These are phyloP conservation scores for Trachelipus rathkii DNA, from an alignment of 1,140 invertebrate genomes.

Conservation along the genomic window DNA sequence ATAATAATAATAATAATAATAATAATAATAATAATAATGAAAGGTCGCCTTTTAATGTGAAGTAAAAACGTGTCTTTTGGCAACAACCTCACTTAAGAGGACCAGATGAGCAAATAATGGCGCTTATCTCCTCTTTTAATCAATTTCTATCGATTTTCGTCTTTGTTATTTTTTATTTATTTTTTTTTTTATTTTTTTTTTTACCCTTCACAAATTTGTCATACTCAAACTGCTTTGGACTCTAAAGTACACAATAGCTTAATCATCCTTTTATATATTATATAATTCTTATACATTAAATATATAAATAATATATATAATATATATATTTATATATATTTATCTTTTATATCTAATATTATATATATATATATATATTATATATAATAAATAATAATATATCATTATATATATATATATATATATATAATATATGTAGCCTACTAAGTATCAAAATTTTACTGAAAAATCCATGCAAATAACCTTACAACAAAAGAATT, in stretches of 20 bases:
- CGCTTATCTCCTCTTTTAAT: background rate
- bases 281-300: background rate
- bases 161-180: background rate
- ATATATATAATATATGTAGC: too few species aligned
- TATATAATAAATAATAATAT: too few species aligned
- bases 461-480: too few species aligned
- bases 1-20: too few species aligned
- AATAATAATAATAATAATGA: too few species aligned
- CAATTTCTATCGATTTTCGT: background rate
- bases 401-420: too few species aligned
- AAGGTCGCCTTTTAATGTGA: too few species aligned
- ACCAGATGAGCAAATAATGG: conserved; percentile 4
- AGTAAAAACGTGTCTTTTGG: too few species aligned
- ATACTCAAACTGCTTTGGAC: background rate
- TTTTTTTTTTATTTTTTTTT: background rate
- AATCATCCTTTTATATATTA: background rate
- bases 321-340: conserved; percentile 6
- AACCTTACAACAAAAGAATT: too few species aligned
- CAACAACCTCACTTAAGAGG: background rate
- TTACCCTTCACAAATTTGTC: background rate
- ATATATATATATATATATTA: too few species aligned
- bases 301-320: conserved; percentile 11
- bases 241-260: background rate
- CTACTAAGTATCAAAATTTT: too few species aligned
- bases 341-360: too few species aligned